Evolutionary conservation across 2,888 invertebrate species (phyloP), one percentile per base, ranked within the genome.

Genomic region (Polydrusus tereticollis): DNA sequence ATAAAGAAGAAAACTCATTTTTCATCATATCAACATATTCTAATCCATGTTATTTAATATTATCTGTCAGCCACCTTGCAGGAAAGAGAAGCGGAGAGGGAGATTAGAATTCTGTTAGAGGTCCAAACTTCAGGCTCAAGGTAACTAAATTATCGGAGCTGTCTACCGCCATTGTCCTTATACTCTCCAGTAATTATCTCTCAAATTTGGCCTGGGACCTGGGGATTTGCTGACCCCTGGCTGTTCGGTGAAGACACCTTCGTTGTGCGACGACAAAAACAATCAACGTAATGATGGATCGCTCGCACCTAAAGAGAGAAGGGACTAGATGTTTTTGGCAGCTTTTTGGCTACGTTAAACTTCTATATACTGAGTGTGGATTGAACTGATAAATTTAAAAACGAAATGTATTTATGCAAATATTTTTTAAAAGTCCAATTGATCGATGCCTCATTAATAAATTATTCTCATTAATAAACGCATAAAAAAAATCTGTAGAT

Each of bases 121-220:
- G 73, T 55, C 45, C 64, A 52, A 69, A 69, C 55, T 62, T 69
- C 62, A 41, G 64, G 66, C 70, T 64, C 52, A 74, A 74, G 83
- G 82, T 84, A 84, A 84, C 83, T 81, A 78, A 83, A 84, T 84
- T 84, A 84, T 82, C 80, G 81, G 77, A 80, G 80, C 81, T 81
- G 82, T 81, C 82, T 81, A 78, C 81, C 80, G 80, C 81, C 83
- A 79, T 80, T 81, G 81, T 82, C 79, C 80, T 64, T 82, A 81
- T 62, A 82, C 82, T 83, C 81, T 78, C 79, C 80, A 80, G 83
- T 84, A 85, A 84, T 85, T 84, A 84, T 85, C 83, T 85, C 83
- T 83, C 82, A 84, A 84, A 85, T 85, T 85, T 81, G 85, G 80
- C 82, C 78, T 77, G 85, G 85, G 85, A 84, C 79, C 81, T 80